Evolutionary conservation across 2,888 invertebrate species (phyloP), one percentile per base, ranked within the genome.

Genomic region (Synanthedon vespiformis): DNA sequence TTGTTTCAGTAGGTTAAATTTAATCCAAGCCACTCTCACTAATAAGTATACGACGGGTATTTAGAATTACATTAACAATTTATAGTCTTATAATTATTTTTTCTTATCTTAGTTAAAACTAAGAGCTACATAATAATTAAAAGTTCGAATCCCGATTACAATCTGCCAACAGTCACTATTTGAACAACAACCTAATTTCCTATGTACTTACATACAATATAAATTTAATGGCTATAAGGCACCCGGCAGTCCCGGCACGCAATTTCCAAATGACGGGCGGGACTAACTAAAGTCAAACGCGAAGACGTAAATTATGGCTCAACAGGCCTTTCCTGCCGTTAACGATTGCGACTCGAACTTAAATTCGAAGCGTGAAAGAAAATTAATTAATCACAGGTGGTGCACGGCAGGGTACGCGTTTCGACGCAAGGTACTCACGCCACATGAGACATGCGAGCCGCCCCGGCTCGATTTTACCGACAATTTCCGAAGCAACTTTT

Each of bases 271-370:
- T 78, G 82, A 80, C 83, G 82, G 82, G 80, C 83, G 82, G 72
- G 77, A 77, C 70, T 72, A 73, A 71, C 73, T 70, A 62, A 70
- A 75, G 70, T 74, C 68, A 70, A 77, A 74, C 72, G 72, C 66
- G 72, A 73, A 77, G 74, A 82, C 79, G 80, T 84, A 80, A 84
- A 84, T 84, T 81, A 81, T 67, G 62, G 74, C 77, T 80, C 80
- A 84, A 83, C 80, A 82, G 82, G 82, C 83, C 77, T 74, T 83
- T 82, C 83, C 80, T 79, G 73, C 69, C 67, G 72, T 76, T 84
- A 85, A 84, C 75, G 77, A 83, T 84, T 83, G 77, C 72, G 67
- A 72, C 69, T 76, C 62, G 60, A 77, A 80, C 74, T 80, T 76
- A 78, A 77, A 78, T 77, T 78, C 65, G 71, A 76, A 80, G 76